Evolutionary conservation across 2,113 vertebrate species (phyloP), one percentile per base, ranked within the genome.

Genomic region (Shinisaurus crocodilurus): DNA sequence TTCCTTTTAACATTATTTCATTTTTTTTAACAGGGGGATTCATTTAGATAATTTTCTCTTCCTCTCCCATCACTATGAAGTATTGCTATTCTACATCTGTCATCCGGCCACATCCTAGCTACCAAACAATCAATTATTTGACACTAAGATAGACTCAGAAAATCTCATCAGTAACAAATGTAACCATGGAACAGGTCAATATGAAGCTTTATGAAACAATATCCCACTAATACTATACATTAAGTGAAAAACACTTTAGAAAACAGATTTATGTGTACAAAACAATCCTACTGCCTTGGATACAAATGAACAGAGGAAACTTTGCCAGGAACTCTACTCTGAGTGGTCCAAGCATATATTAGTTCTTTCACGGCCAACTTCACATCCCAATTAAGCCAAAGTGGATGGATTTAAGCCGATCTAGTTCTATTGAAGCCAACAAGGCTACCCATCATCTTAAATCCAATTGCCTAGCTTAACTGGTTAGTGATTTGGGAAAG

Each of bases 111-210:
- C 97, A 97, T 98, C 96, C 97, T 97, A 97, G 96, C 97, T 97
- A 97, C 97, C 96, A 98, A 98, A 98, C 97, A 98, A 98, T 98
- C 97, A 98, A 97, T 98, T 98, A 98, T 97, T 97, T 97, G 97
- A 98, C 97, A 97, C 96, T 95, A 97, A 97, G 97, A 97, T 97
- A 97, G 96, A 97, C 96, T 97, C 96, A 97, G 97, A 96, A 97
- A 98, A 97, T 97, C 96, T 97, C 97, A 97, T 97, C 97, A 97
- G 96, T 97, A 97, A 97, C 92, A 95, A 97, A 97, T 95, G 92
- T 95, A 97, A 94, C 92, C 86, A 95, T 65, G 37, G 94, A 94
- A 91, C 93, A 97, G 95, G 95, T 95, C 97, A 96, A 94, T 88
- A 82, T 81, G 88, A 91, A 95, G 94, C 93, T 95, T 96, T 85